These are phyloP conservation scores for Sclerurus mexicanus DNA, from an alignment of 2,113 vertebrate genomes.

Conservation along the genomic window DNA sequence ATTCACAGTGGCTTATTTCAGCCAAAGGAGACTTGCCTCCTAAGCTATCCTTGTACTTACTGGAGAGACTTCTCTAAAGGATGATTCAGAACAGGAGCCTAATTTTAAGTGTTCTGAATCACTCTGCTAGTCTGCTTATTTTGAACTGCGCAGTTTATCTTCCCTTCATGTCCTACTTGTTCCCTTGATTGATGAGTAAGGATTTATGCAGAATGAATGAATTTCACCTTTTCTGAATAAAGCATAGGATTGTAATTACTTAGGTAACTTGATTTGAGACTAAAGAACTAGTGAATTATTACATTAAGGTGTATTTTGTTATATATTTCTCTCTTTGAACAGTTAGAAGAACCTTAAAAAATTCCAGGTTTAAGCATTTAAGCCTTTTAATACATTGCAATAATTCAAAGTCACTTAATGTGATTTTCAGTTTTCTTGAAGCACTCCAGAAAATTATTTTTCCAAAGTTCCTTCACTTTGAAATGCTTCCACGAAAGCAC, in stretches of 20 bases:
- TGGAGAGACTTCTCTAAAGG: background rate
- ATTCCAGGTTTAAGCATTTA: background rate
- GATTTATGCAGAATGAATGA: conserved; percentile 36
- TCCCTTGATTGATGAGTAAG: conserved; percentile 31
- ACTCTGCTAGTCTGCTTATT: background rate
- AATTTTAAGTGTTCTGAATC: conserved; percentile 21
- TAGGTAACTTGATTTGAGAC: background rate
- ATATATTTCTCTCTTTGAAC: background rate
- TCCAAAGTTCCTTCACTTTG: conserved; percentile 7
- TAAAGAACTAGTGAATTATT: background rate
- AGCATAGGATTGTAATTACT: background rate
- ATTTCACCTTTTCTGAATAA: conserved; percentile 45
- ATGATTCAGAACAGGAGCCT: background rate
- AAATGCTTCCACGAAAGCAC: conserved; percentile 9
- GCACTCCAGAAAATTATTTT: conserved; percentile 26
- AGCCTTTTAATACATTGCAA: background rate
- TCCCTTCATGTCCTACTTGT: background rate
- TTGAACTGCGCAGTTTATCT: conserved; percentile 10
- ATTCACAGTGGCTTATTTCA: background rate
- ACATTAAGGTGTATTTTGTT: background rate
- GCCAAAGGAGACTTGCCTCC: background rate
- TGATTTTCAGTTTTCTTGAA: conserved; percentile 20
- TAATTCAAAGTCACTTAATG: background rate
- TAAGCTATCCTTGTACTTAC: background rate
- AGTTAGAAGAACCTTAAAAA: background rate